phyloP scores from a whole-genome alignment of 1,140 invertebrate genomes.

The Bombus vancouverensis region DNA sequence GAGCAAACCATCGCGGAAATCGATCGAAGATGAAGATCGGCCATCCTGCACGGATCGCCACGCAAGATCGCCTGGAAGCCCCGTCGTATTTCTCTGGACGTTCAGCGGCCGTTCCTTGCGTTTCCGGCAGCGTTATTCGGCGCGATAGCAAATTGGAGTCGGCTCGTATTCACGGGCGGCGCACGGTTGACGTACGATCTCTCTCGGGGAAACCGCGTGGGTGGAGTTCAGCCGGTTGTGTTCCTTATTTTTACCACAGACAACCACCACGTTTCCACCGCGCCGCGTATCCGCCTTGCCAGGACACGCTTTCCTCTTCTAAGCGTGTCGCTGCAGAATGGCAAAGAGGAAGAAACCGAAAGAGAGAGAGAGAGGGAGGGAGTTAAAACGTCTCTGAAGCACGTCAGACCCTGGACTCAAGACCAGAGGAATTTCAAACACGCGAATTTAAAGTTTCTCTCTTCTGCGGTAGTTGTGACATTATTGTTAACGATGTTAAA shows the following conservation, averaged over 20 bases:
- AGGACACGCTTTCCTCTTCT: slow-evolving; percentile 21
- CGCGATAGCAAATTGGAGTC: slow-evolving; percentile 60
- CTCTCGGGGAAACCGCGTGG: slow-evolving; percentile 60
- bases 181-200: slow-evolving; percentile 63
- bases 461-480: too few species aligned
- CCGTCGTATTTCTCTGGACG: slow-evolving; percentile 3
- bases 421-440: not conserved
- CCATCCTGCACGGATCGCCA: not conserved
- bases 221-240: slow-evolving; percentile 59
- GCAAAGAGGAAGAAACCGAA: not conserved
- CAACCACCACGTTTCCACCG: slow-evolving; percentile 28
- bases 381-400: not conserved
- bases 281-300: slow-evolving; percentile 7
- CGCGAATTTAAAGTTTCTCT: slow-evolving; percentile 12
- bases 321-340: not conserved
- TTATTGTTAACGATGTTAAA: slow-evolving; percentile 30
- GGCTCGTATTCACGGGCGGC: slow-evolving; percentile 52
- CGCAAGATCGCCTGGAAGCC: not conserved
- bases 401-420: not conserved
- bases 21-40: slow-evolving; percentile 12
- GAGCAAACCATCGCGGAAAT: not conserved
- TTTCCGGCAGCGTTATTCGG: slow-evolving; percentile 54
- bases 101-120: slow-evolving; percentile 28
- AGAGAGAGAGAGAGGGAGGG: not conserved
- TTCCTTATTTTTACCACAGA: slow-evolving; percentile 62